phyloP scores from a whole-genome alignment of 2,888 invertebrate species.

The Hydropsyche betteni region DNA sequence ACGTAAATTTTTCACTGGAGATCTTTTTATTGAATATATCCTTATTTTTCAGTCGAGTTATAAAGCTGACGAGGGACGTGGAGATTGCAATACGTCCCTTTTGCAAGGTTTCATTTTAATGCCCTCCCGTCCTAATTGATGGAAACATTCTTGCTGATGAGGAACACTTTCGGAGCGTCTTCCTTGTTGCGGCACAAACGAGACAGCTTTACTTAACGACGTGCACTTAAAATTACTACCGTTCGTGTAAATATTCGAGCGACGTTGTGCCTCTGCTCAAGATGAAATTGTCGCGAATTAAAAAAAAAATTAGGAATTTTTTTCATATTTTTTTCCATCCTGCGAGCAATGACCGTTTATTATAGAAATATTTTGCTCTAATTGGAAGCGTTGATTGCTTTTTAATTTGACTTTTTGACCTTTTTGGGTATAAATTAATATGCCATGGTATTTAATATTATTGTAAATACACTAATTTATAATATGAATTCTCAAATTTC shows the following conservation, averaged over 20 bases:
- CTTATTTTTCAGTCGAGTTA: conserved; percentile 10
- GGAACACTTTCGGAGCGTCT: conserved; percentile 37
- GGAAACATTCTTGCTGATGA: conserved; percentile 38
- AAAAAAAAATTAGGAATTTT: conserved; percentile 23
- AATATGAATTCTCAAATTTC: too few species aligned
- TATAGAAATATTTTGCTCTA: too few species aligned
- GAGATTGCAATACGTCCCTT: conserved; percentile 25
- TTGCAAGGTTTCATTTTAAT: conserved; percentile 35
- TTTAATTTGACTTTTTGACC: too few species aligned
- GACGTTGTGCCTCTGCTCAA: conserved; percentile 15
- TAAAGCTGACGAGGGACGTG: background rate
- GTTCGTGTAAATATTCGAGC: conserved; percentile 45
- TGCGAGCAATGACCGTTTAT: too few species aligned
- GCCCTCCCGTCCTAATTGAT: conserved; percentile 35
- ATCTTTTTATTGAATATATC: background rate
- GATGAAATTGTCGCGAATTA: conserved; percentile 34
- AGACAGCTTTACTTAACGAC: conserved; percentile 41
- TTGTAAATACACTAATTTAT: too few species aligned
- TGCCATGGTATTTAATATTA: too few species aligned
- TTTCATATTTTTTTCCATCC: background rate
- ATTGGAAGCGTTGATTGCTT: too few species aligned
- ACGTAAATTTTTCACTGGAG: background rate
- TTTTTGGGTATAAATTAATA: too few species aligned
- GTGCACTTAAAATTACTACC: conserved; percentile 46
- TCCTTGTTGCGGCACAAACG: conserved; percentile 28